phyloP scores from a whole-genome alignment of 2,113 vertebrate species.

The Myxocyprinus asiaticus region DNA sequence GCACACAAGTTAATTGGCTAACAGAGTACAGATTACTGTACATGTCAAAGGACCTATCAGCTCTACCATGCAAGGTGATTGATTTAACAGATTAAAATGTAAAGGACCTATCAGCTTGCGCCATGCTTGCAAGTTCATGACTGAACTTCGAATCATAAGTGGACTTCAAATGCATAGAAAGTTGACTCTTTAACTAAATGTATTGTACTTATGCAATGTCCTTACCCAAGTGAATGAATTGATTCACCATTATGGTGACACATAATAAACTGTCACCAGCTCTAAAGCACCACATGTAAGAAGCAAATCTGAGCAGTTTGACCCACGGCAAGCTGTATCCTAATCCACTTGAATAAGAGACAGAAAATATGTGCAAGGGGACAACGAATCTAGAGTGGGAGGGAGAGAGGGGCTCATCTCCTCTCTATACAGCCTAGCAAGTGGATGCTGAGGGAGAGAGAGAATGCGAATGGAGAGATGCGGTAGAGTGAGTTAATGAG shows the following conservation, averaged over 20 bases:
- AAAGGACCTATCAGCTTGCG: no score
- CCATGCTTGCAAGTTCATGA: not conserved
- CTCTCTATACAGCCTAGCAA: not conserved
- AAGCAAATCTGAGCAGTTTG: not conserved
- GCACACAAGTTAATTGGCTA: no score
- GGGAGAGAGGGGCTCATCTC: not conserved
- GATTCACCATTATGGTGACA: constrained; percentile 9
- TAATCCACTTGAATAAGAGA: constrained; percentile 33
- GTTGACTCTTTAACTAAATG: not conserved
- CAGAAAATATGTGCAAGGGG: constrained; percentile 22
- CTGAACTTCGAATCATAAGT: not conserved
- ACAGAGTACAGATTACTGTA: no score
- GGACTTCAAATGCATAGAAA: not conserved
- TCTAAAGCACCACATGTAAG: constrained; percentile 14
- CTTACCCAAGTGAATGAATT: not conserved
- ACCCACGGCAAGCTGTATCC: constrained; percentile 4
- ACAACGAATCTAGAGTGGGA: constrained; percentile 21
- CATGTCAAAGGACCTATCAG: no score
- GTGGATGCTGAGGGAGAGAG: not conserved
- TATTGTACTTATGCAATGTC: not conserved
- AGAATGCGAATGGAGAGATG: constrained; percentile 11
- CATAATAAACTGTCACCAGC: constrained; percentile 18
- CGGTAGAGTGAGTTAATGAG: constrained; percentile 61
- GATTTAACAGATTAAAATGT: no score
- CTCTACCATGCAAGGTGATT: no score